Conservation (phyloP, 2,113 vertebrate species). For the Spea bombifrons region DNA sequence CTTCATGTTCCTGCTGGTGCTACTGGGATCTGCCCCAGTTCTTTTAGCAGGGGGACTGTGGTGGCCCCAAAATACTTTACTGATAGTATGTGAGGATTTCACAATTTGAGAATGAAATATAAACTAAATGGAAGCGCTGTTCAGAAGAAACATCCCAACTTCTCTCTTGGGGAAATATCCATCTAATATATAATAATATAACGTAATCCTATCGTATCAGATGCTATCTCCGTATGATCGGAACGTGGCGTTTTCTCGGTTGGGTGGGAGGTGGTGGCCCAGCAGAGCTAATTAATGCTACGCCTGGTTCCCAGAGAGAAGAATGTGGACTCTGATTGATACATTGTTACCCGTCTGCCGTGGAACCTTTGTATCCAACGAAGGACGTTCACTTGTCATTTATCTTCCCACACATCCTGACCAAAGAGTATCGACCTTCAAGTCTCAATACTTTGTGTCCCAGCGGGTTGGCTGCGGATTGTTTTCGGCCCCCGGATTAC, state of each 20-base stretch:
- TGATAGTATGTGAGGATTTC: too few relatives aligned
- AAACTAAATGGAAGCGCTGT: too few relatives aligned
- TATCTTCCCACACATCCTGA: too few relatives aligned
- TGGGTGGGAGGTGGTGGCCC: slow-evolving; percentile 31
- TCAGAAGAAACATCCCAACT: too few relatives aligned
- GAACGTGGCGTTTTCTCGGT: not conserved
- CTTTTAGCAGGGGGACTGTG: not conserved
- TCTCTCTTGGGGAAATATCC: too few relatives aligned
- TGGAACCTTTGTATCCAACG: slow-evolving; percentile 29
- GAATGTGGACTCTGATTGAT: slow-evolving; percentile 1
- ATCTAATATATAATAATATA: too few relatives aligned
- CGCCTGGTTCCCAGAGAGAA: slow-evolving; percentile 2
- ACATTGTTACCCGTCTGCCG: slow-evolving; percentile 9
- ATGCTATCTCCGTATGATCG: not conserved
- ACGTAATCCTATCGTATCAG: too few relatives aligned
- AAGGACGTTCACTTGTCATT: slow-evolving; percentile 14
- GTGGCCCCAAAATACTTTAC: too few relatives aligned
- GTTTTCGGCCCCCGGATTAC: too few relatives aligned
- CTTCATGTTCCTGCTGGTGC: not conserved
- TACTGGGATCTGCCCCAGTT: not conserved
- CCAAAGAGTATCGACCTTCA: too few relatives aligned
- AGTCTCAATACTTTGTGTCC: too few relatives aligned
- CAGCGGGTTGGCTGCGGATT: too few relatives aligned
- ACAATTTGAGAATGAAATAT: not conserved
- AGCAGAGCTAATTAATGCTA: slow-evolving; percentile 28